These are phyloP conservation scores for Orchestia grillus DNA, from an alignment of 1,140 invertebrate species.

Conservation along the genomic window DNA sequence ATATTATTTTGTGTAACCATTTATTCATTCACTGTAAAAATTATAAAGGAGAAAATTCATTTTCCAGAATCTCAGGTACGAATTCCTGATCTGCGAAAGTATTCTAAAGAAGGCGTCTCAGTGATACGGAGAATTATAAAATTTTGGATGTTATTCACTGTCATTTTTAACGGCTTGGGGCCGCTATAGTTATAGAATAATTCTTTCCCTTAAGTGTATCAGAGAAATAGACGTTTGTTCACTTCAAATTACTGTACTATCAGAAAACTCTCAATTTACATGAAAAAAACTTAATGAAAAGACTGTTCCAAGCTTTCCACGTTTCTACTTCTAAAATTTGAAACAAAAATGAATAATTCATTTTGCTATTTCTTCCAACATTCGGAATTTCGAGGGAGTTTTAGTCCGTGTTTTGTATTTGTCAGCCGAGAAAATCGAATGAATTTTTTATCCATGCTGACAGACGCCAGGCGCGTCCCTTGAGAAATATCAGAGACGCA, in stretches of 20 bases:
- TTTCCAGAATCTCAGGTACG: too few species aligned
- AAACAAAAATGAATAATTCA: background rate
- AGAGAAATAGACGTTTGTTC: too few species aligned
- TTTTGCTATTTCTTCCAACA: background rate
- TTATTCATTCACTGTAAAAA: too few species aligned
- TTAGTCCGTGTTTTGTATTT: background rate
- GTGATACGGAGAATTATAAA: too few species aligned
- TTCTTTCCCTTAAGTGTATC: too few species aligned
- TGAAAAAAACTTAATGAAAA: background rate
- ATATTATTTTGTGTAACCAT: too few species aligned
- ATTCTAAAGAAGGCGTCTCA: too few species aligned
- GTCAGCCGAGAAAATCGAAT: background rate
- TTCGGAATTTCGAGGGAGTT: background rate
- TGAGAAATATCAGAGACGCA: background rate
- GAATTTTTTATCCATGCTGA: background rate
- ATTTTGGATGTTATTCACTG: too few species aligned
- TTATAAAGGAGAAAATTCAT: too few species aligned
- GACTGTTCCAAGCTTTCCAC: background rate
- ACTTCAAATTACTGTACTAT: background rate
- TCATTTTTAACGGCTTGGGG: too few species aligned
- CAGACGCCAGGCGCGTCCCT: background rate
- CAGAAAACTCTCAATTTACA: background rate
- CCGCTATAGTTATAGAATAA: too few species aligned
- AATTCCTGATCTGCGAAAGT: too few species aligned
- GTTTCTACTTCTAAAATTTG: background rate